Conservation (phyloP, 2,113 vertebrate species). For the Todiramphus chloris region DNA sequence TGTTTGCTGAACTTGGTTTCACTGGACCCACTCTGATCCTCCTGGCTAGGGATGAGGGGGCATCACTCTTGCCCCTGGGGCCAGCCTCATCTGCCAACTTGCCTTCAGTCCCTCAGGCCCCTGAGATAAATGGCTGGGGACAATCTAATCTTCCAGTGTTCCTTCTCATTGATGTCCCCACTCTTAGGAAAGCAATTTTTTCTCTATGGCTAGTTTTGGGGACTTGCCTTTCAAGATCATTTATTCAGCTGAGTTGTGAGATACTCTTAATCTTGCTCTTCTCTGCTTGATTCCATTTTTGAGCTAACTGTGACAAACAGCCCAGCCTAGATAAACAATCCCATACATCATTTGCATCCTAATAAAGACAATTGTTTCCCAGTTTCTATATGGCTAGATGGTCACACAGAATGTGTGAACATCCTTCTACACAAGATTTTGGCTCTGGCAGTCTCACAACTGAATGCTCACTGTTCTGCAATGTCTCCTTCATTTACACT, state of each 20-base stretch:
- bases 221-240: neutral
- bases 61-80: neutral
- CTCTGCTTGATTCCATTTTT: neutral
- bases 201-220: neutral
- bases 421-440: neutral
- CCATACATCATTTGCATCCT: neutral
- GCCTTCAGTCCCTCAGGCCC: accelerated
- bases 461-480: neutral
- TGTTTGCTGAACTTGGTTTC: neutral
- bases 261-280: neutral
- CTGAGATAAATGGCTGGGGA: neutral
- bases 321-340: neutral
- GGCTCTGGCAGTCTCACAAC: neutral
- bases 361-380: neutral
- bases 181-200: neutral
- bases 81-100: neutral
- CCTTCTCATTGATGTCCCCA: neutral
- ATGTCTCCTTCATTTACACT: neutral
- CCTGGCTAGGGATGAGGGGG: too few species aligned
- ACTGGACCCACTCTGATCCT: neutral
- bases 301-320: neutral
- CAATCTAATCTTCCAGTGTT: neutral
- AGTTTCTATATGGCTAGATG: neutral
- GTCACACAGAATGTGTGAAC: neutral
- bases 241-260: neutral